Conservation (phyloP, 2,888 invertebrate genomes). For the Arctia plantaginis region DNA sequence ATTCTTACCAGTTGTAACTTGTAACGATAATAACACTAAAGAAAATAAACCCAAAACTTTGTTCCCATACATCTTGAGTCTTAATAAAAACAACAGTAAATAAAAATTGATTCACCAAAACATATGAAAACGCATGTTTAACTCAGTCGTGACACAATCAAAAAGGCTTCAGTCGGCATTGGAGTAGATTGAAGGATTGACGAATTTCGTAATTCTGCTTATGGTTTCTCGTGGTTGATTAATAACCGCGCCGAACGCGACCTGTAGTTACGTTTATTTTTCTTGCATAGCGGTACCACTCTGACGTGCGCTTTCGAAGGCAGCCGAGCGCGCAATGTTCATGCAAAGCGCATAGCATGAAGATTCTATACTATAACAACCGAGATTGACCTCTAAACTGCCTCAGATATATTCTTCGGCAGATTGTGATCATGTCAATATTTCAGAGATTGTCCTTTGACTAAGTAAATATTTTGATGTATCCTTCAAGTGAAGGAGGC, state of each 20-base stretch:
- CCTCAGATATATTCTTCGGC: slow-evolving; percentile 31
- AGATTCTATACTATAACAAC: slow-evolving; percentile 51
- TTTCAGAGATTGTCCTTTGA: neutral
- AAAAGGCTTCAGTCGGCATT: slow-evolving; percentile 72
- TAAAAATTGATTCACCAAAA: slow-evolving; percentile 66
- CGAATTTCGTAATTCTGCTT: slow-evolving; percentile 69
- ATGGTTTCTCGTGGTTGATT: slow-evolving; percentile 61
- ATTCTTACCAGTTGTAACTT: slow-evolving; percentile 71
- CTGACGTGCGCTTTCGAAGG: slow-evolving; percentile 75
- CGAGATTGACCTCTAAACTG: slow-evolving; percentile 65
- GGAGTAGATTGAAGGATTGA: slow-evolving; percentile 71
- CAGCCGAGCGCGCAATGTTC: slow-evolving; percentile 76
- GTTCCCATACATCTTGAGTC: slow-evolving; percentile 66
- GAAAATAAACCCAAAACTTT: slow-evolving; percentile 62
- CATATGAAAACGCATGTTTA: slow-evolving; percentile 68
- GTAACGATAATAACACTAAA: slow-evolving; percentile 63
- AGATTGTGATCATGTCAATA: neutral
- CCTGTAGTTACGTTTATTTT: slow-evolving; percentile 41
- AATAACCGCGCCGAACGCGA: slow-evolving; percentile 59
- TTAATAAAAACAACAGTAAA: slow-evolving; percentile 49
- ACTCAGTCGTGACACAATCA: slow-evolving; percentile 65
- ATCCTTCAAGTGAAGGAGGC: neutral
- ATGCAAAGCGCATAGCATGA: slow-evolving; percentile 52
- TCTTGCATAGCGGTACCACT: slow-evolving; percentile 63
- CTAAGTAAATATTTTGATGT: neutral